Evolutionary conservation across 2,113 vertebrate species (phyloP).

Genomic region (Zosterops hypoxanthus): DNA sequence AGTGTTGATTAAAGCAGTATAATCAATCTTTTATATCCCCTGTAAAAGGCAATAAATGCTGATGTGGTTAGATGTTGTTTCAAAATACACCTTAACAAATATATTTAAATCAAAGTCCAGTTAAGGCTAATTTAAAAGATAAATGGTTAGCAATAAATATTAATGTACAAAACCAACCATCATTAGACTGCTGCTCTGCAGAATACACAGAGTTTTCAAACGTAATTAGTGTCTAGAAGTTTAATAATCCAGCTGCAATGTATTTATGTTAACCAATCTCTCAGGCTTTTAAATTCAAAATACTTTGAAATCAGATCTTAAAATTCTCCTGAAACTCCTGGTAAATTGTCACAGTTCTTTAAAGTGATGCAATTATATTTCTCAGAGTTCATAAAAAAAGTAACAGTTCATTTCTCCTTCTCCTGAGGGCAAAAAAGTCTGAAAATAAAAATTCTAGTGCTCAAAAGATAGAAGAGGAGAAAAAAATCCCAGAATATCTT

Average conservation of each 20-base stretch:
- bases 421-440: background rate
- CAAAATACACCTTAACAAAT: background rate
- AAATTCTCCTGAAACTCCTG: background rate
- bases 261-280: background rate
- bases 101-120: background rate
- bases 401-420: background rate
- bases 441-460: background rate
- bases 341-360: background rate
- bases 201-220: background rate
- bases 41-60: background rate
- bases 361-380: background rate
- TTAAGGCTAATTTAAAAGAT: background rate
- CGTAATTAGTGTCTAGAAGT: background rate
- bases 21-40: background rate
- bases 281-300: background rate
- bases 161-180: background rate
- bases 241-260: background rate
- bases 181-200: background rate
- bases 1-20: background rate
- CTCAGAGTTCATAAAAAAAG: background rate
- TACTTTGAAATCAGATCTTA: slow-evolving; percentile 3
- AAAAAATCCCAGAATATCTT: background rate
- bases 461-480: background rate
- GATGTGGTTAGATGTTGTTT: background rate
- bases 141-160: background rate